Evolutionary conservation across 2,888 invertebrate species (phyloP), one percentile per base, ranked within the genome.

Genomic region (Drosophila yooni): DNA sequence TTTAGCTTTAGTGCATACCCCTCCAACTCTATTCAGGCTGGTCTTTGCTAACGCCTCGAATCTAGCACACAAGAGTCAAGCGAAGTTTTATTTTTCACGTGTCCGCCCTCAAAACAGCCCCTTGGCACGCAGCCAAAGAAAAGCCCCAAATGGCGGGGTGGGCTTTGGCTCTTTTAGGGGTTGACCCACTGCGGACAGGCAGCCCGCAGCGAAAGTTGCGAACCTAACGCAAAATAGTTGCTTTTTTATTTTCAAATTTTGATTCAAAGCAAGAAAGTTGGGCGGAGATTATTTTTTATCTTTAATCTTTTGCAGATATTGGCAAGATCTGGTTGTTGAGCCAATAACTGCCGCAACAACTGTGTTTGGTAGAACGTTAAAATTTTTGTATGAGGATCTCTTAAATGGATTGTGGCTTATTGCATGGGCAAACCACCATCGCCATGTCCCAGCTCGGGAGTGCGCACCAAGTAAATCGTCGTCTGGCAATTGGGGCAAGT

Each of bases 401-500:
- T 58, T 21, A n/a, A 27, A 46, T 13, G 27, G 34, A 18, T 33
- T 18, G 31, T 25, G 27, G 11, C 2, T 68, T 69, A 82, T 57
- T 84, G 66, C 52, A 83, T 59, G 18, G 81, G 53, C n/a, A 73
- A 11, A 11, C 70, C 69, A 21, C 70, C 80, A 73, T 88, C 85
- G 15, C 91, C 90, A n/a, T 89, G 59, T 3, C 74, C 79, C 58
- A 84, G 46, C 27, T 87, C 87, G 3, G 87, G 81, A 7, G 87
- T 48, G 36, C 92, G 92, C 25, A 92, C 88, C 64, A 93, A 77
- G 70, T 91, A 91, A 57, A 93, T 92, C 31, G 88, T 93, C 29
- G 92, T 91, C 72, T 92, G 91, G 58, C 93, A 93, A 73, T 93
- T 92, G 21, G 92, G 92, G 56, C 93, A 93, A 36, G 92, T 92